Base-by-base conservation (phyloP, 1,140 invertebrate genomes). In the Micrasema minimum region DNA sequence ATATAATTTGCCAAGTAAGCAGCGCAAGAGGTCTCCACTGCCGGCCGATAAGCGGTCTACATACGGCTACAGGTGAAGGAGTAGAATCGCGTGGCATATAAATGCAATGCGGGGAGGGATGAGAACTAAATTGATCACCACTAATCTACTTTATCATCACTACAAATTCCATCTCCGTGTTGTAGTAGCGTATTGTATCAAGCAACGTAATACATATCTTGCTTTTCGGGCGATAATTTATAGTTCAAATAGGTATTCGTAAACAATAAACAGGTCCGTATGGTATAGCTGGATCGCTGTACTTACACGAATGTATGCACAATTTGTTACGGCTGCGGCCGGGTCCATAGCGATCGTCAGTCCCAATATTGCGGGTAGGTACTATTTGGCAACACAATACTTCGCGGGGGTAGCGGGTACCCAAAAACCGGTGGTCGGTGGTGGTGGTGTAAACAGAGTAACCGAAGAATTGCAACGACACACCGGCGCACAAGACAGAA, bases 231-330 rank as follows among this genome's bases (percentile, higher is more conserved):
- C 18, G 7, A 16, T 45, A 16, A 45, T 45, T 14, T 9, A 0
- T 14, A 6, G n/a, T 14, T 20, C 20, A 20, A 22, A 48, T 10
- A n/a, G n/a, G n/a, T n/a, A 48, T 22, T 48, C 7, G 20, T 20
- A 20, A 48, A 20, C 18, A 11, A 1, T 10, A 20, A 11, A 10
- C 16, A 48, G 11, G 7, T 10, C 1, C 2, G 16, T 22, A 20
- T 48, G 46, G 16, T 48, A 14, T n/a, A 14, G n/a, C 18, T 35
- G 6, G 14, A 20, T 10, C n/a, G 35, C 22, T 2, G 22, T 64
- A 64, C 59, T 64, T 64, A 64, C 59, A 18, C 16, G 59, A 64
- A 12, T 64, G 59, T 12, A 64, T 46, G 59, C 59, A 46, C 59
- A 26, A 23, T 46, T 31, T 5, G 41, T 20, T 45, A 64, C 20